A percentile compares a stretch with the other conserved stretches of the same genome.
phyloP scores from a whole-genome alignment of 1,140 invertebrate genomes.

The Listronotus oregonensis region DNA sequence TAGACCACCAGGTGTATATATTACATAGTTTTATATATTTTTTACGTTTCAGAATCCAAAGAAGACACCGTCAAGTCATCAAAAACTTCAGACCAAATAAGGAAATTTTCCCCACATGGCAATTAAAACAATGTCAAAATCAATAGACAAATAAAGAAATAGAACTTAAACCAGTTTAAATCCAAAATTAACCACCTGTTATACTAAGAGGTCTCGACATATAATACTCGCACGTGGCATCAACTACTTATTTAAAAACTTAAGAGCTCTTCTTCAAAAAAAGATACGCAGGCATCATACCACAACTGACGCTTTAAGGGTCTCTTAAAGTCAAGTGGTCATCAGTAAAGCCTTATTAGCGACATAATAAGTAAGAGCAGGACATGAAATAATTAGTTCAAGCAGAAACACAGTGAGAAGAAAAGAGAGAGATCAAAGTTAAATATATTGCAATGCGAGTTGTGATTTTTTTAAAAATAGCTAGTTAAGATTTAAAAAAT shows the following conservation, averaged over 20 bases:
- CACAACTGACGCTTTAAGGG: conserved; percentile 25
- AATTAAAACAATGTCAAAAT: too few relatives aligned
- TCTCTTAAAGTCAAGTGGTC: conserved; percentile 24
- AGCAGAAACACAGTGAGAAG: neutral
- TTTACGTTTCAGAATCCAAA: too few relatives aligned
- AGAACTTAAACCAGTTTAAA: too few relatives aligned
- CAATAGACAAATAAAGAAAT: too few relatives aligned
- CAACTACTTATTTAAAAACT: neutral
- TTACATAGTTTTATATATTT: too few relatives aligned
- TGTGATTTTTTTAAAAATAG: neutral
- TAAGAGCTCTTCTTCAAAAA: conserved; percentile 13
- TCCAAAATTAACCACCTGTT: too few relatives aligned
- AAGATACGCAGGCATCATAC: conserved; percentile 21
- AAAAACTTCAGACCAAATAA: too few relatives aligned
- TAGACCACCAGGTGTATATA: too few relatives aligned
- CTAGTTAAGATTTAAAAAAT: conserved; percentile 16
- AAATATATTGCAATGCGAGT: neutral
- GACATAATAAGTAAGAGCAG: too few relatives aligned
- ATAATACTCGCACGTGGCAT: conserved; percentile 22
- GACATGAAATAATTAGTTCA: neutral
- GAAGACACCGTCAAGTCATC: too few relatives aligned
- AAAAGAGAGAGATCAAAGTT: neutral
- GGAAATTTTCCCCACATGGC: too few relatives aligned
- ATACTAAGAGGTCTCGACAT: conserved; percentile 4
- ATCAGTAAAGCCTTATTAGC: conserved; percentile 2